Conservation (phyloP, 2,797 vertebrate genomes). For the Momotus momota region DNA sequence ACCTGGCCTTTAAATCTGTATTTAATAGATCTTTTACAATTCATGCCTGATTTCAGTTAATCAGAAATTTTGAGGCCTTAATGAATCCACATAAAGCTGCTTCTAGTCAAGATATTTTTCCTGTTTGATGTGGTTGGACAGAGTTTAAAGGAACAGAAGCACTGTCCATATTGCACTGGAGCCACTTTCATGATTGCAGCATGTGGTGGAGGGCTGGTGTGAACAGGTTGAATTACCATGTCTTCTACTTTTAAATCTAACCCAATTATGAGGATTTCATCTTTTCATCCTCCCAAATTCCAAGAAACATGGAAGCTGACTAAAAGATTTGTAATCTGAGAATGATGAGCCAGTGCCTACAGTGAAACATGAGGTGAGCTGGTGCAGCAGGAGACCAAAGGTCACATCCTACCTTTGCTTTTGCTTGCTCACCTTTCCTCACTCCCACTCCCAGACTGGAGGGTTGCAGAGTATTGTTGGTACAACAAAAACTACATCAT, state of each 20-base stretch:
- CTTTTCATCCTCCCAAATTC: background rate
- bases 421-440: background rate
- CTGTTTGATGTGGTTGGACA: background rate
- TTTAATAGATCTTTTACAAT: background rate
- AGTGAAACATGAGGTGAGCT: background rate
- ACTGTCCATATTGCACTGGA: background rate
- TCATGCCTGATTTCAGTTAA: background rate
- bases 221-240: background rate
- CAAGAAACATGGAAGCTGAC: background rate
- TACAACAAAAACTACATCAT: background rate
- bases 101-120: background rate
- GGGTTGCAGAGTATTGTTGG: background rate
- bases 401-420: background rate
- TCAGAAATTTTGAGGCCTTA: background rate
- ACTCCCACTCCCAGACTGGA: background rate
- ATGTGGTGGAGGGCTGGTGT: background rate
- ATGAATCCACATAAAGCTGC: background rate
- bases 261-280: background rate
- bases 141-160: background rate
- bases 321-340: background rate
- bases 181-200: background rate
- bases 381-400: background rate
- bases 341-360: background rate
- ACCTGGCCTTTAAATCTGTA: background rate
- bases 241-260: background rate